These are phyloP conservation scores for Xestia ashworthii DNA, from an alignment of 2,888 invertebrate species.

Conservation along the genomic window DNA sequence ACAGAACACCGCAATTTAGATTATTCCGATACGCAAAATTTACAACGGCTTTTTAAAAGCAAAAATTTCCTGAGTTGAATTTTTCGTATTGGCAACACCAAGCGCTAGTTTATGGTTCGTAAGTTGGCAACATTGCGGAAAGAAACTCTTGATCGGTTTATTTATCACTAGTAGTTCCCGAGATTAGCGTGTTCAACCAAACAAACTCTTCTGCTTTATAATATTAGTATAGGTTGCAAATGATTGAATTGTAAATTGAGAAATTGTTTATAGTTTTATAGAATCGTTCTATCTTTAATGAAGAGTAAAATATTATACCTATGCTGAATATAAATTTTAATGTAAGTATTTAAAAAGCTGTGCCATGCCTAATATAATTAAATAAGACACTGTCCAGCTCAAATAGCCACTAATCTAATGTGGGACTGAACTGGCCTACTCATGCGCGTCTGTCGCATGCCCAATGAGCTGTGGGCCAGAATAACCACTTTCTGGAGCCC, in stretches of 20 bases:
- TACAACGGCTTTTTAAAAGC: constrained; percentile 35
- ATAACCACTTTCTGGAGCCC: too few relatives aligned
- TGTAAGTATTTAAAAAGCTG: background rate
- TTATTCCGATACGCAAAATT: constrained; percentile 38
- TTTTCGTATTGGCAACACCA: constrained; percentile 49
- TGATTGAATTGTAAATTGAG: constrained; percentile 20
- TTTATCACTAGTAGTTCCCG: too few relatives aligned
- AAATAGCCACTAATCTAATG: too few relatives aligned
- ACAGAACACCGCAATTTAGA: constrained; percentile 15
- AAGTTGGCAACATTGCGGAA: constrained; percentile 58
- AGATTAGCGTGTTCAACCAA: too few relatives aligned
- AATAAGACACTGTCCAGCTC: too few relatives aligned
- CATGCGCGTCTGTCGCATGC: too few relatives aligned
- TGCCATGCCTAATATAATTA: background rate
- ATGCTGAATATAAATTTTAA: too few relatives aligned
- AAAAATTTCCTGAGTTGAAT: constrained; percentile 50
- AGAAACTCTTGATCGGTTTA: constrained; percentile 48
- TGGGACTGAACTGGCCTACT: too few relatives aligned
- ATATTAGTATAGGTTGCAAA: too few relatives aligned
- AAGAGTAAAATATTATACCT: background rate
- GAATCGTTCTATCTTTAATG: background rate
- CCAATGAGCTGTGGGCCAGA: too few relatives aligned
- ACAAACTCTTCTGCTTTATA: too few relatives aligned
- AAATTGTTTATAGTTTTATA: constrained; percentile 23
- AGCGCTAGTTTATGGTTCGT: constrained; percentile 40